Evolutionary conservation across 2,888 invertebrate genomes (phyloP), one percentile per base, ranked within the genome.

Genomic region (Parascotia fuliginaria): DNA sequence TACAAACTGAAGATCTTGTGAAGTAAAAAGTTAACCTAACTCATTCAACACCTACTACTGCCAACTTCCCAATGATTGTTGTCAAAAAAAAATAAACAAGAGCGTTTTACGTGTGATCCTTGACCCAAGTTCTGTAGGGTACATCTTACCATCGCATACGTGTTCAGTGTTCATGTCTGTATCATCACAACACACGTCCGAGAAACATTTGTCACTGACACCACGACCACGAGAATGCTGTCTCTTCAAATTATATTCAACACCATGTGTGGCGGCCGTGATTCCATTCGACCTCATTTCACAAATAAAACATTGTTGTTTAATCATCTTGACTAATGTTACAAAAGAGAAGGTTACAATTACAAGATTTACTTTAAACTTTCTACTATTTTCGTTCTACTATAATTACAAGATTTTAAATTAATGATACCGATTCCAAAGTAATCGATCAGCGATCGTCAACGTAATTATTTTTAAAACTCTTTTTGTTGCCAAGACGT

Each of bases 251-350:
- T n/a, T n/a, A n/a, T 7, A 24, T 24, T 24, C 7, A 24, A 24
- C 24, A 24, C 24, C 24, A 40, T 58, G 14, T 5, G 31, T 14
- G 1, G 44, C 33, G 41, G 14, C 29, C 33, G 16, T 36, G 42
- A 49, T 50, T 47, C 42, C 42, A 28, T 32, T 38, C 33, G 50
- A 29, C 59, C 47, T 61, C 36, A 32, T 43, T 39, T 55, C 33
- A 40, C 27, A 58, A 65, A 62, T 60, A 60, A 51, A 52, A 55
- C 60, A 55, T 47, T 57, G 32, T 40, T 40, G 33, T 59, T 42
- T 48, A 48, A 59, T 55, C 40, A 51, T 43, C 9, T 31, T 14
- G 48, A 62, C 53, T 58, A 38, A 45, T 42, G 50, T 34, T 47
- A 41, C n/a, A 43, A 24, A 24, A 7, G 24, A 24, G 24, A 24